Evolutionary conservation across 2,113 vertebrate species (phyloP), one percentile per base, ranked within the genome.

Genomic region (Turdus rufiventris): DNA sequence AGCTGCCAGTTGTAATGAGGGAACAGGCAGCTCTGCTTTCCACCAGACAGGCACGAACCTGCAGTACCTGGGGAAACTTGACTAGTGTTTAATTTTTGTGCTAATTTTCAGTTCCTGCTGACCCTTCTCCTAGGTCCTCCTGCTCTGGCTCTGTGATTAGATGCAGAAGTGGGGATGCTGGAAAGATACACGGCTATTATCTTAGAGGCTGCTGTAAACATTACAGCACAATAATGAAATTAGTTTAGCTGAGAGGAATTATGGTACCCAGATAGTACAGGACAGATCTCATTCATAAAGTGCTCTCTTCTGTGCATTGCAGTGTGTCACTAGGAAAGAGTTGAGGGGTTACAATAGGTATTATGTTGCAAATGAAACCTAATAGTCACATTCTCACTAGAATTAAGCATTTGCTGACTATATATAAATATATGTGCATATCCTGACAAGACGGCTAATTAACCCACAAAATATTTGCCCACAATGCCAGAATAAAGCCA

Each of bases 181-280:
- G 58, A 91, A 91, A 94, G 90, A 79, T 70, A 92, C 81, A 81
- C 90, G 71, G 50, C 76, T 93, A 79, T 93, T 94, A 94, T 94
- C 80, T 95, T n/a, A 3, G 85, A 87, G 65, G 65, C 85, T 81
- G 84, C 84, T 94, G 88, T 95, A 96, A 96, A 96, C 77, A 88
- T 91, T 91, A 89, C 58, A 80, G 88, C 72, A 86, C 76, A 76
- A 94, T 95, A 96, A 96, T 76, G 68, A 84, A 95, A 96, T 95
- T 91, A 96, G 91, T 91, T 91, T 81, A 83, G 63, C 87, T 85
- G 90, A 86, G 73, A 91, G 92, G 82, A 97, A 88, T 89, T 78
- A 95, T 72, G 61, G 78, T 57, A 78, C 79, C n/a, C 54, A 91
- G 84, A 89, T 42, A 74, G 74, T 38, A 67, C 65, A 66, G 81